Evolutionary conservation across 2,888 invertebrate genomes (phyloP).

Genomic region (Microchrysa polita): DNA sequence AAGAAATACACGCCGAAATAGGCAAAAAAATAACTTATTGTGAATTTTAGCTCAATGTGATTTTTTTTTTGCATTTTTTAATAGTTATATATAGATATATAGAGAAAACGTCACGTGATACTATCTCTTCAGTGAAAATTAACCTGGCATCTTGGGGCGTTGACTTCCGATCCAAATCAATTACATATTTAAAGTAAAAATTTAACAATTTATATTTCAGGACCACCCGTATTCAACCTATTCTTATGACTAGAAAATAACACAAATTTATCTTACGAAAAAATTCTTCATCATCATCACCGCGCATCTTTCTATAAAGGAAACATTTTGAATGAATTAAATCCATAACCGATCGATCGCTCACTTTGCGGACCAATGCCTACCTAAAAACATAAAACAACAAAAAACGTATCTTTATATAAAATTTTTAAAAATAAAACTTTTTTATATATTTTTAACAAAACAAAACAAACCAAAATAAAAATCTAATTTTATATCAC

Average conservation of each 20-base stretch:
- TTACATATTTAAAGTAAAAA: slow-evolving; percentile 14
- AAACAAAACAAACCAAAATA: not conserved
- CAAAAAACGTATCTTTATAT: slow-evolving; percentile 12
- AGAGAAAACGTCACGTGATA: too few relatives aligned
- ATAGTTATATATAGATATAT: too few relatives aligned
- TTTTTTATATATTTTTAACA: not conserved
- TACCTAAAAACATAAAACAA: too few relatives aligned
- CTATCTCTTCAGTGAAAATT: not conserved
- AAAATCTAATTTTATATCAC: slow-evolving; percentile 24
- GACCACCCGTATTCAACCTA: slow-evolving; percentile 46
- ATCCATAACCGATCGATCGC: not conserved
- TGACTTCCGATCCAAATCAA: not conserved
- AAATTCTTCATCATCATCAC: slow-evolving; percentile 1
- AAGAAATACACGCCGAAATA: too few relatives aligned
- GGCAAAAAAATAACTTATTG: too few relatives aligned
- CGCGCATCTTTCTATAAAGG: slow-evolving; percentile 1
- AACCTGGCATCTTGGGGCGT: not conserved
- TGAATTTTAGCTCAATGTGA: too few relatives aligned
- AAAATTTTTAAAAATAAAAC: not conserved
- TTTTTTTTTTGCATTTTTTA: too few relatives aligned
- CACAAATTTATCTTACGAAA: slow-evolving; percentile 3
- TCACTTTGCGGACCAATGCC: slow-evolving; percentile 27
- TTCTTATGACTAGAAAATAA: slow-evolving; percentile 48
- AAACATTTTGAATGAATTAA: not conserved
- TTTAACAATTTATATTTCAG: slow-evolving; percentile 43